Evolutionary conservation across 2,797 vertebrate genomes (phyloP).

Genomic region (Silurus aristotelis): DNA sequence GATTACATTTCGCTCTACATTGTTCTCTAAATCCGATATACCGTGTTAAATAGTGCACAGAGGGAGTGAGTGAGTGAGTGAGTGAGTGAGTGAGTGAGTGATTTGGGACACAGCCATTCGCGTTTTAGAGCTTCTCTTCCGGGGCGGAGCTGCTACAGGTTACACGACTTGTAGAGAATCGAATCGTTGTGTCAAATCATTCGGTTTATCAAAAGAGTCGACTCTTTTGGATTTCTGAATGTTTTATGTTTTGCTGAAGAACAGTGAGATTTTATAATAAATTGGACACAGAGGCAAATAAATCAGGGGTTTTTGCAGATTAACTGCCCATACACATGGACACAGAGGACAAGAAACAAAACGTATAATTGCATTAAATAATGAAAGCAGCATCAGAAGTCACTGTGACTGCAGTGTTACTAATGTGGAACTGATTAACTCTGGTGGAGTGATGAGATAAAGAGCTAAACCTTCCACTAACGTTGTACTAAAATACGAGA

Average conservation of each 20-base stretch:
- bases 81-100: neutral
- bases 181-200: neutral
- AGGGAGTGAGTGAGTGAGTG: neutral
- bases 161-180: conserved; percentile 25
- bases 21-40: neutral
- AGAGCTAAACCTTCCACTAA: neutral
- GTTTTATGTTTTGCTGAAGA: too few species aligned
- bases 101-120: neutral
- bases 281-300: neutral
- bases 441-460: neutral
- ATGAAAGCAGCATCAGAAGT: neutral
- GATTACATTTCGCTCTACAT: neutral
- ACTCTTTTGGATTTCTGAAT: too few species aligned
- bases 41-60: neutral
- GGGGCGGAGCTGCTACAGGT: conserved; percentile 54
- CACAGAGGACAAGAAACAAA: neutral
- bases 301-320: neutral
- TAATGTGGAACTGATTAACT: neutral
- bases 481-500: neutral
- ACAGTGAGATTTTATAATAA: neutral
- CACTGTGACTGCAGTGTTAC: neutral
- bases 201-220: neutral
- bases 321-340: neutral
- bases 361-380: neutral
- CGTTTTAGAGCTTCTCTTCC: conserved; percentile 36